A percentile compares a stretch with the other conserved stretches of the same genome.
phyloP scores from a whole-genome alignment of 2,888 invertebrate genomes.

The Bombyx huttoni region DNA sequence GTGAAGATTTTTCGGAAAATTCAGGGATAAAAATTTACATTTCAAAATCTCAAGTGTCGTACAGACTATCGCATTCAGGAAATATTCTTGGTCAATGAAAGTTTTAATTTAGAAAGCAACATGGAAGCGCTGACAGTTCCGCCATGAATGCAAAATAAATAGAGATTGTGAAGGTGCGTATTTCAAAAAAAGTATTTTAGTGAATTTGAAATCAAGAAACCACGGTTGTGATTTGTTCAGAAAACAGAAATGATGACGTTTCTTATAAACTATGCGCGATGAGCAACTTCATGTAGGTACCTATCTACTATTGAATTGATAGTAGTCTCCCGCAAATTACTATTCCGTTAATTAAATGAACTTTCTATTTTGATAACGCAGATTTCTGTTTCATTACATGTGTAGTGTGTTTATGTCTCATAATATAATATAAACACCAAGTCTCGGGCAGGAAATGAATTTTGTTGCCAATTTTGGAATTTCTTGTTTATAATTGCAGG shows the following conservation, averaged over 20 bases:
- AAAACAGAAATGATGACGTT: constrained; percentile 15
- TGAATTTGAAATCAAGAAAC: no score
- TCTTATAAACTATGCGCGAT: constrained; percentile 9
- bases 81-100: background rate
- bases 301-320: constrained; percentile 1
- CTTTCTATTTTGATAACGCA: background rate
- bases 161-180: constrained; percentile 61
- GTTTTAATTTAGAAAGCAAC: constrained; percentile 62
- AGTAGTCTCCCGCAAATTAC: constrained; percentile 29
- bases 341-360: background rate
- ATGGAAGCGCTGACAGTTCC: constrained; percentile 74
- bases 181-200: constrained; percentile 7
- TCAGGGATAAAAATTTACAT: background rate
- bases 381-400: background rate
- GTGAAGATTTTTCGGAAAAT: background rate
- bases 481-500: constrained; percentile 32
- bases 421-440: no score
- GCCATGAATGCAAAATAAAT: constrained; percentile 75
- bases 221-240: constrained; percentile 16
- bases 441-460: no score
- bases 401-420: background rate
- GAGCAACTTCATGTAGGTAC: constrained; percentile 1
- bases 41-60: background rate
- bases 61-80: background rate
- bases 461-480: background rate